Percentiles rank a stretch among this genome's conserved stretches.
Conservation (phyloP, 2,113 vertebrate species). For the Bubo bubo region DNA sequence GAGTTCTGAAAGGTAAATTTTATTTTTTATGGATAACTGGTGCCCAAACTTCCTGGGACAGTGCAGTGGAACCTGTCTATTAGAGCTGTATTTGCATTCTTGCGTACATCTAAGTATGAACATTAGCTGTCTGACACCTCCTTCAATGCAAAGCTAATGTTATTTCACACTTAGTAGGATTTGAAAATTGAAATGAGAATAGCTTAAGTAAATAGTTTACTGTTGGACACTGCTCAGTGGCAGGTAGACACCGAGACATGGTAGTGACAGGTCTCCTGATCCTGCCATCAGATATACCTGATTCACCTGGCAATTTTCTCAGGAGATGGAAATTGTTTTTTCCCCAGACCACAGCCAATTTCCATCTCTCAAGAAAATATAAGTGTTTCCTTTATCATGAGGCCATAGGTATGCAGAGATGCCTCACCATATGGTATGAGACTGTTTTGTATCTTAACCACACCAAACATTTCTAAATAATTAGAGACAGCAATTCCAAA, state of each 20-base stretch:
- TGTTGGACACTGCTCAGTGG: neutral
- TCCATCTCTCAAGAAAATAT: neutral
- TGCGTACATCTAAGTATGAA: neutral
- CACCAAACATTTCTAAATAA: neutral
- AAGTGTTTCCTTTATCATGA: neutral
- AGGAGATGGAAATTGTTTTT: neutral
- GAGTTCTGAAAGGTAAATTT: neutral
- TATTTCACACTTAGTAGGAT: slow-evolving; percentile 54
- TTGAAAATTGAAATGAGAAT: slow-evolving; percentile 23
- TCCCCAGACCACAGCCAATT: neutral
- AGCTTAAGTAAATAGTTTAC: neutral
- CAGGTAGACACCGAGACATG: neutral
- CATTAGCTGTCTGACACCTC: slow-evolving; percentile 28
- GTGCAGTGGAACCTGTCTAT: neutral
- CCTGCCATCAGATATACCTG: neutral
- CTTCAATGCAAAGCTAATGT: neutral
- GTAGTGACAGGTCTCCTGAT: neutral
- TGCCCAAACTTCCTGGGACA: neutral
- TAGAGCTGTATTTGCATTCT: neutral
- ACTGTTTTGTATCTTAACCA: neutral
- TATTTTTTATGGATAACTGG: neutral
- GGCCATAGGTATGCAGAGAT: neutral
- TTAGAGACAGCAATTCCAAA: neutral
- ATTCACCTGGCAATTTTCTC: neutral
- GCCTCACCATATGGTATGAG: neutral